Percentiles rank a stretch among this genome's conserved stretches.
phyloP scores from a whole-genome alignment of 2,797 vertebrate species.

The Muscicapa comitata region DNA sequence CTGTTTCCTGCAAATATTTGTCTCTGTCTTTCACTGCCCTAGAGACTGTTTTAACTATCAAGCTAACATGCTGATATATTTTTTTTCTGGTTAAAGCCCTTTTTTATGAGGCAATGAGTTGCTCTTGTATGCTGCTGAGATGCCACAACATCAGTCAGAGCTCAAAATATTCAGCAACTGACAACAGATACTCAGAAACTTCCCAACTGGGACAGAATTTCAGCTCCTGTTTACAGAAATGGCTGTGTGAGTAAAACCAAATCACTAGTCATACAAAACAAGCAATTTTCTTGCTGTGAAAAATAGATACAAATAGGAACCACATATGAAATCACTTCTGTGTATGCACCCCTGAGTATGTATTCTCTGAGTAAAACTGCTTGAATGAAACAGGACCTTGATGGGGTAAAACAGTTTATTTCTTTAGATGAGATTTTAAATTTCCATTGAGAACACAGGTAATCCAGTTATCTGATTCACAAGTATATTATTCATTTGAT shows the following conservation, averaged over 20 bases:
- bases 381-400: background rate
- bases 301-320: background rate
- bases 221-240: conserved; percentile 9
- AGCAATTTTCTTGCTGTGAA: background rate
- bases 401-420: background rate
- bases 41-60: background rate
- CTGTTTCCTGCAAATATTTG: background rate
- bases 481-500: conserved; percentile 35
- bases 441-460: conserved; percentile 7
- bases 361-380: background rate
- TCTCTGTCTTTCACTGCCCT: background rate
- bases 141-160: background rate
- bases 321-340: background rate
- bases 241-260: background rate
- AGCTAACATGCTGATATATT: background rate
- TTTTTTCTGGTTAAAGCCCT: background rate
- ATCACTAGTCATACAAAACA: background rate
- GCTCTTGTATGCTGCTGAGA: background rate
- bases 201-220: conserved; percentile 6
- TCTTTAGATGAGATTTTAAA: conserved; percentile 11
- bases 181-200: background rate
- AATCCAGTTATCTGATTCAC: conserved; percentile 28
- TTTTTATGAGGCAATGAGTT: background rate
- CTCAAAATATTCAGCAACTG: conserved; percentile 1
- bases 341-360: background rate